Evolutionary conservation across 1,140 invertebrate genomes (phyloP).

Genomic region (Nephotettix cincticeps): DNA sequence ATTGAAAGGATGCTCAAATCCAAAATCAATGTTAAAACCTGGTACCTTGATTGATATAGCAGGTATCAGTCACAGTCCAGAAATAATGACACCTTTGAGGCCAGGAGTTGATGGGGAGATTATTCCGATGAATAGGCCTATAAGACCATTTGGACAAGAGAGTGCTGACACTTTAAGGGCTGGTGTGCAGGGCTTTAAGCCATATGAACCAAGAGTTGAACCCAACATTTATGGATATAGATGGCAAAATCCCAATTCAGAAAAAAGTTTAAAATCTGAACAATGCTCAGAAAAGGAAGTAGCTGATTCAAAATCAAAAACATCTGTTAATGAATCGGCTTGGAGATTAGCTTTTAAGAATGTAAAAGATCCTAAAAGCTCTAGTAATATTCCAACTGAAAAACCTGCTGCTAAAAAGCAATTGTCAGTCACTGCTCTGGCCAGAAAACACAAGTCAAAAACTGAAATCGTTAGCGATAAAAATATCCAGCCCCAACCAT

Average conservation of each 20-base stretch:
- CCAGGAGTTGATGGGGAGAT: conserved; percentile 2
- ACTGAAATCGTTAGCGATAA: background rate
- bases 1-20: background rate
- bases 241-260: background rate
- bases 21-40: conserved; percentile 24
- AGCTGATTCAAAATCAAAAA: conserved; percentile 18
- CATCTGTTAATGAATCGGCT: conserved; percentile 34
- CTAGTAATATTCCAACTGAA: conserved; percentile 30
- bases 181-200: background rate
- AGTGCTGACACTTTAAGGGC: background rate
- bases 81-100: conserved; percentile 12
- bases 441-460: conserved; percentile 13
- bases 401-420: conserved; percentile 35
- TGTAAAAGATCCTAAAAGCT: conserved; percentile 40
- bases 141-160: background rate
- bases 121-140: background rate
- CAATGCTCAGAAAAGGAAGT: conserved; percentile 2
- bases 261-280: background rate
- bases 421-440: conserved; percentile 22
- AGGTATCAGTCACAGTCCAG: conserved; percentile 1
- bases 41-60: conserved; percentile 18
- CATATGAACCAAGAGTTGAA: background rate
- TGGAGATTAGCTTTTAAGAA: conserved; percentile 42
- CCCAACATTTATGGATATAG: background rate
- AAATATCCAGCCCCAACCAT: background rate